Percentiles rank a stretch among this genome's conserved stretches.
These are phyloP conservation scores for Protobothrops flavoviridis DNA, from an alignment of 2,113 vertebrate genomes.

Conservation along the genomic window DNA sequence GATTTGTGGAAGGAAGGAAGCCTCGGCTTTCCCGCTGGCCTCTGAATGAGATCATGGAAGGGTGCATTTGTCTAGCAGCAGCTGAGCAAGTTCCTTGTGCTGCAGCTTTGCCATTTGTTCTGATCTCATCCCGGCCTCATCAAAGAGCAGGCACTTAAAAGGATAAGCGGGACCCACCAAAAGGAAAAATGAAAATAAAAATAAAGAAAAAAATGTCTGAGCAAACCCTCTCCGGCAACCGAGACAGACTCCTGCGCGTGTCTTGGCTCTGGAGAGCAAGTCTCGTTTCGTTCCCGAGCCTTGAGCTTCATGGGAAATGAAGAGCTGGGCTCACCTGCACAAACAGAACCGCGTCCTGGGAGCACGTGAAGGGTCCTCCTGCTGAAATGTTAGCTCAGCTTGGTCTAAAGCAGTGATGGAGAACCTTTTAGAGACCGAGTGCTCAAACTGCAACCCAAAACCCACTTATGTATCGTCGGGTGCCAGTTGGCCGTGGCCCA, in stretches of 20 bases:
- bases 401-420: background rate
- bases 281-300: fast-evolving
- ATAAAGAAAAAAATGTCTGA: background rate
- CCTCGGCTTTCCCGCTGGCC: background rate
- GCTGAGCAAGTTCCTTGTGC: background rate
- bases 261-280: background rate
- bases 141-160: background rate
- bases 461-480: too few relatives aligned
- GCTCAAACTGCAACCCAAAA: too few relatives aligned
- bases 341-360: background rate
- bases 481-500: too few relatives aligned
- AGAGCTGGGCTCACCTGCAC: background rate
- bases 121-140: constrained; percentile 5
- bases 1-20: background rate
- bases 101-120: background rate
- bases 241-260: background rate
- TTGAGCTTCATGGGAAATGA: background rate
- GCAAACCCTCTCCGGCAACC: too few relatives aligned
- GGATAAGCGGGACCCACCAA: background rate
- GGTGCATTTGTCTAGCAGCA: background rate
- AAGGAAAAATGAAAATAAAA: background rate
- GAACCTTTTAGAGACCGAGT: too few relatives aligned
- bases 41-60: background rate
- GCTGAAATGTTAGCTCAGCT: background rate
- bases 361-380: background rate